A percentile compares a stretch with the other conserved stretches of the same genome.
Evolutionary conservation across 2,888 invertebrate species (phyloP).

Genomic region (Ormyrus labotus): DNA sequence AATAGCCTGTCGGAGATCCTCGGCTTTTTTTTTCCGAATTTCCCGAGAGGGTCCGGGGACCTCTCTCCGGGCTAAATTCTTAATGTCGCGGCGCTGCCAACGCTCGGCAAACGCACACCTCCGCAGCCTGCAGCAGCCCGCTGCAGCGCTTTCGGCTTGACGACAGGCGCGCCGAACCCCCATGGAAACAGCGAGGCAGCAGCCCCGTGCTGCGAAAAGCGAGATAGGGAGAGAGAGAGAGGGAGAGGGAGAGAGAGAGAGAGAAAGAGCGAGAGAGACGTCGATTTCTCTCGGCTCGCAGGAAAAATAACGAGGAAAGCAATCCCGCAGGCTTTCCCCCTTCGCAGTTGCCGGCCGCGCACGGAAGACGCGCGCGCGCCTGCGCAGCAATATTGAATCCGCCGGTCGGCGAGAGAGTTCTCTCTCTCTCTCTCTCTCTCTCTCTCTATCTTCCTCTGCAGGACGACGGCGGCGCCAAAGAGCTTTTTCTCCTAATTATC

Average conservation of each 20-base stretch:
- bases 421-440: too few relatives aligned
- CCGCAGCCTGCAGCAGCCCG: too few relatives aligned
- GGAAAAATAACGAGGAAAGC: neutral
- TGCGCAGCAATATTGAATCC: slow-evolving; percentile 67
- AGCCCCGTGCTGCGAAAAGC: neutral
- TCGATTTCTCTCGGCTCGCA: neutral
- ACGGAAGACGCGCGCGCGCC: slow-evolving; percentile 56
- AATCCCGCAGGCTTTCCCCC: slow-evolving; percentile 12
- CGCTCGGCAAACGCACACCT: too few relatives aligned
- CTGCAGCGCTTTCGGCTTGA: too few relatives aligned
- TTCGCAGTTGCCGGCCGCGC: slow-evolving; percentile 31
- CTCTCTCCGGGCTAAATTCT: too few relatives aligned
- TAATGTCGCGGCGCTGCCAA: too few relatives aligned
- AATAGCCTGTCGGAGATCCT: slow-evolving; percentile 6
- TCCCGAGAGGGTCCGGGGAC: slow-evolving; percentile 11
- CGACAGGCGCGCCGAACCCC: too few relatives aligned
- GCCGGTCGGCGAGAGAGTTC: slow-evolving; percentile 16
- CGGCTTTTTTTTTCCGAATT: slow-evolving; percentile 17
- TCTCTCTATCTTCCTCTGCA: neutral
- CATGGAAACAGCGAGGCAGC: too few relatives aligned
- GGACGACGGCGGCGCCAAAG: slow-evolving; percentile 3
- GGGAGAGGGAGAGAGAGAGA: slow-evolving; percentile 16
- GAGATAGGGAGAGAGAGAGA: neutral
- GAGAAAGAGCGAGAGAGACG: neutral
- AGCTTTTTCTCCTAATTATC: neutral